Evolutionary conservation across 2,113 vertebrate genomes (phyloP), one percentile per base, ranked within the genome.

Genomic region (Proteles cristata): DNA sequence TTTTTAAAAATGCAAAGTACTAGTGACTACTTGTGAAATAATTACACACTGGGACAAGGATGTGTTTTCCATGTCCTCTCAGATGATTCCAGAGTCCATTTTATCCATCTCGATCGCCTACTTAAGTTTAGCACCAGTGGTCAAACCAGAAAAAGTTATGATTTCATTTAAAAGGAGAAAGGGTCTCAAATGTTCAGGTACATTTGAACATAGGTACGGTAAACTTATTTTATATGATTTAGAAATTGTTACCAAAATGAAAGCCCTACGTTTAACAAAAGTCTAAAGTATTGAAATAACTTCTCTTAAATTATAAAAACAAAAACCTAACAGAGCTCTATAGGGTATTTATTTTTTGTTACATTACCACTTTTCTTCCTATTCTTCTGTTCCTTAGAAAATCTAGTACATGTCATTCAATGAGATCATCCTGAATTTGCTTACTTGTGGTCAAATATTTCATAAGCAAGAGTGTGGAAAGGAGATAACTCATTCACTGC

Each of bases 401-500:
- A 66, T 96, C 14, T 93, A 80, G 50, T 58, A n/a, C 11, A 94
- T 97, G 5, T 35, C 15, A 96, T 92, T 74, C 96, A 95, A 58
- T 97, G 93, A 98, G 90, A 7, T 63, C 28, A 96, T 97, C 43
- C 39, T 74, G 79, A 90, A 28, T 81, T 73, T 92, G n/a, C 94
- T 98, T 98, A 65, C 90, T 96, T 96, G 66, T 50, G 80, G 25
- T 31, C 87, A 71, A 95, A 86, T 94, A 98, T 90, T 96, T 95
- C 96, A 87, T 73, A 77, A 98, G 3, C 23, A 97, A 94, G 39
- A 21, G 0, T 48, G 74, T 93, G 83, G 95, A 97, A 96, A 86
- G 12, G 65, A 96, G 92, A 95, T 83, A 96, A 77, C 11, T 97
- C 50, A 81, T 26, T 97, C 58, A 90, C 33, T 97, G 61, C 26